phyloP scores from a whole-genome alignment of 2,888 invertebrate genomes.

The Arenicola marina region DNA sequence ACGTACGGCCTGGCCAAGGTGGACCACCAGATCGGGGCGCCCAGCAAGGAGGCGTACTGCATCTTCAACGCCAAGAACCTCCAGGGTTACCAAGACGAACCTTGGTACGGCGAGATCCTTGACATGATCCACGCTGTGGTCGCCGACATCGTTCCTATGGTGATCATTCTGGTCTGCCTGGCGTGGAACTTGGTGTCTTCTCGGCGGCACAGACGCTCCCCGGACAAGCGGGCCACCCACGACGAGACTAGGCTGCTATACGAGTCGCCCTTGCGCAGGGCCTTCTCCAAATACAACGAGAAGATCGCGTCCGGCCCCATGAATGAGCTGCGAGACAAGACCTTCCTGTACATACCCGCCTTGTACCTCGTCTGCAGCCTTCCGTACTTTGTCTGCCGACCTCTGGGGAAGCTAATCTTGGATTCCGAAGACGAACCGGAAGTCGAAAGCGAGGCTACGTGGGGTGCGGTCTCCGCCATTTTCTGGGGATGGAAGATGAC shows the following conservation, averaged over 20 bases:
- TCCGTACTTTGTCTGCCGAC: too few species aligned
- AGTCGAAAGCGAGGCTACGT: too few species aligned
- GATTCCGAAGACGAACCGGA: too few species aligned
- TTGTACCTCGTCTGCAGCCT: not conserved
- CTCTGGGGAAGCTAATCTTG: too few species aligned
- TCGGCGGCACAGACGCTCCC: too few species aligned
- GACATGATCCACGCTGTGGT: not conserved
- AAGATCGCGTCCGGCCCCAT: not conserved
- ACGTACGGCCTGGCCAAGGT: constrained; percentile 41
- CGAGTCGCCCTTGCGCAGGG: not conserved
- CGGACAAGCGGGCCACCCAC: not conserved
- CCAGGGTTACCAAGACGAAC: not conserved
- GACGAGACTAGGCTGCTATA: not conserved
- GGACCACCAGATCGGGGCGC: not conserved
- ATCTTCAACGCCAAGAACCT: not conserved
- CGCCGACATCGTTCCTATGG: not conserved
- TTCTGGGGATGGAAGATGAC: too few species aligned
- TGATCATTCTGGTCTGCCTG: not conserved
- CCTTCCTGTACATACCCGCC: not conserved
- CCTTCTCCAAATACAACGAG: not conserved
- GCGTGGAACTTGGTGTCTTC: too few species aligned
- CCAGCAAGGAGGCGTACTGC: not conserved
- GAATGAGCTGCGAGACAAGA: not conserved
- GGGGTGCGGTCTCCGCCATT: too few species aligned
- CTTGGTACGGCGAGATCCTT: not conserved